Evolutionary conservation across 2,797 vertebrate genomes (phyloP).

Genomic region (Oreochromis grahami): DNA sequence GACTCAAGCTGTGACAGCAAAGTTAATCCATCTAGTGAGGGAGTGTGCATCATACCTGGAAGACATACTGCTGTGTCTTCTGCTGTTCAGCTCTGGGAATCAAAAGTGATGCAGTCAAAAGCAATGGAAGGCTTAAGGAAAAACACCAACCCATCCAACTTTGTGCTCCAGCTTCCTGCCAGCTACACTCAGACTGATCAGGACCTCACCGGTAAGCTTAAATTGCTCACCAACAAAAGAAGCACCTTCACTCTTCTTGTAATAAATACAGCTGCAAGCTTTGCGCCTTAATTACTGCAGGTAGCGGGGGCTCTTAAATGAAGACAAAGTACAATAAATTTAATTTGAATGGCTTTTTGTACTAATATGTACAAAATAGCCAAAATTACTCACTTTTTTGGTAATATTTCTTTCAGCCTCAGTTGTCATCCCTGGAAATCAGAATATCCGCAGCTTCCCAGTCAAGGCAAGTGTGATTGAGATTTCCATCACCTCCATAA

Average conservation of each 20-base stretch:
- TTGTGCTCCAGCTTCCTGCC: conserved; percentile 84
- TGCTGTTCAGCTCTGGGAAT: conserved; percentile 88
- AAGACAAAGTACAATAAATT: not conserved
- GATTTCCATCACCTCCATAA: not conserved
- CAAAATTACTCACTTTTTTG: not conserved
- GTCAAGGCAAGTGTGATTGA: conserved; percentile 73
- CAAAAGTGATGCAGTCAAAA: conserved; percentile 91
- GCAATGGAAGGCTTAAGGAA: conserved; percentile 89
- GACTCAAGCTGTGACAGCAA: not conserved
- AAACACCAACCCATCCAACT: conserved; percentile 72
- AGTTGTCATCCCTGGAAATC: conserved; percentile 77
- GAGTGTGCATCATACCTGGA: not conserved
- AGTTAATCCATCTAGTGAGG: not conserved
- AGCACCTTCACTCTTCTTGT: not conserved
- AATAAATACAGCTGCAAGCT: not conserved
- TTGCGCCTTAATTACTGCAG: not conserved
- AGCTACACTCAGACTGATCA: conserved; percentile 73
- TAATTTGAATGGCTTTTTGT: not conserved
- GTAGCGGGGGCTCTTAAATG: not conserved
- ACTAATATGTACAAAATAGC: not conserved
- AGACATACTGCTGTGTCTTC: conserved; percentile 8
- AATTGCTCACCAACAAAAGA: not conserved
- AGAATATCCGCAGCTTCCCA: conserved; percentile 74
- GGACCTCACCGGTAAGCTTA: conserved; percentile 77
- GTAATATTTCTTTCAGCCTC: conserved; percentile 65